phyloP scores from a whole-genome alignment of 2,797 vertebrate genomes.

The Coracias cyanogaster region DNA sequence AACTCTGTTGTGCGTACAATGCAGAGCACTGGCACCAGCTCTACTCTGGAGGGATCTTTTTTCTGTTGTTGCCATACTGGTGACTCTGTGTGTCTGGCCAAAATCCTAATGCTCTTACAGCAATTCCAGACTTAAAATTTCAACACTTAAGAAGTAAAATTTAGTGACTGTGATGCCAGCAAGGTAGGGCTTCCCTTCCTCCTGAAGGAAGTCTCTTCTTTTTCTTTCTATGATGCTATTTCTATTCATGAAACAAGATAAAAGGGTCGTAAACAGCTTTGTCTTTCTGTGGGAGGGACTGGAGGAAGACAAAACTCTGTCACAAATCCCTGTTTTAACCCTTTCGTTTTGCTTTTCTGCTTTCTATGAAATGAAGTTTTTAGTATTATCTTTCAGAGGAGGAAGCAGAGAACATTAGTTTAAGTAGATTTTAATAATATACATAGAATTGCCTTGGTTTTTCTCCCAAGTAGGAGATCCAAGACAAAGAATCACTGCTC shows the following conservation, averaged over 20 bases:
- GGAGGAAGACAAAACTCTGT: background rate
- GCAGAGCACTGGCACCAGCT: background rate
- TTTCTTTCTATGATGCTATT: background rate
- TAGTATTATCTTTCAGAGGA: rapidly evolving
- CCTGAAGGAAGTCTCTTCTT: background rate
- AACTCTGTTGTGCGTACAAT: background rate
- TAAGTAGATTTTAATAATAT: background rate
- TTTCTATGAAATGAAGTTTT: background rate
- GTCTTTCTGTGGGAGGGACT: background rate
- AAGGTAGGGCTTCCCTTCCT: background rate
- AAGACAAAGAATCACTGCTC: background rate
- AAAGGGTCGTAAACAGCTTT: background rate
- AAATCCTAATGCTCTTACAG: background rate
- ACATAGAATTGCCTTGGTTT: background rate
- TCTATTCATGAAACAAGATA: background rate
- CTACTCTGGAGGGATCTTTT: background rate
- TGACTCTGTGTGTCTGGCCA: background rate
- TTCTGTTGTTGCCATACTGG: background rate
- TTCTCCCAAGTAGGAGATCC: background rate
- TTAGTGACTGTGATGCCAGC: background rate
- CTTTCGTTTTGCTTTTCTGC: background rate
- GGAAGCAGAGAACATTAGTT: background rate
- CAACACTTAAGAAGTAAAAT: background rate
- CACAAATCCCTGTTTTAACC: background rate
- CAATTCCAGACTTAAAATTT: background rate